A percentile compares a stretch with the other conserved stretches of the same genome.
These are phyloP conservation scores for Cryptotermes secundus DNA, from an alignment of 1,140 invertebrate species.

Conservation along the genomic window DNA sequence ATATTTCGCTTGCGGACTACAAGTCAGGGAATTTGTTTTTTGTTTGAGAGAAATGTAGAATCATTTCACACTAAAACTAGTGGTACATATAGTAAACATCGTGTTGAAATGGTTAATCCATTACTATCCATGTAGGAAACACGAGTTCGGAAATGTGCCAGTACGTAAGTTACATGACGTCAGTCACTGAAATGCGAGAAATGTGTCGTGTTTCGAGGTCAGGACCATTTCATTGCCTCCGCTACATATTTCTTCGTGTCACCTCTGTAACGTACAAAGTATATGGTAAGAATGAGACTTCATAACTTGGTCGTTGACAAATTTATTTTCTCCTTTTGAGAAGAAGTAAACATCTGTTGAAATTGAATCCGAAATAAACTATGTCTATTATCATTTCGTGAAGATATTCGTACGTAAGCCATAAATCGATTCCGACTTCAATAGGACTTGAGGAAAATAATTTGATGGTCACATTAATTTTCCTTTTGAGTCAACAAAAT, in stretches of 20 bases:
- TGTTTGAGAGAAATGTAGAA: no score
- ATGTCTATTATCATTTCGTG: neutral
- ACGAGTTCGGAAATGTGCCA: no score
- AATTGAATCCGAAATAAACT: neutral
- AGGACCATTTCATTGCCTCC: neutral
- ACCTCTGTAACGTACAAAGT: neutral
- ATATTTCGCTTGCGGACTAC: no score
- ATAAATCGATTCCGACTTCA: neutral
- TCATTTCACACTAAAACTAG: no score
- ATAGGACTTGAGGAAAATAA: neutral
- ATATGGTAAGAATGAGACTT: neutral
- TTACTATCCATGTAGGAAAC: no score
- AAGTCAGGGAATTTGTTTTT: no score
- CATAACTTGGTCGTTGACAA: neutral
- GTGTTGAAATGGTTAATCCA: no score
- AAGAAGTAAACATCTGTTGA: neutral
- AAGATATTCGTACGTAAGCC: neutral
- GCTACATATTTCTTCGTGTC: neutral
- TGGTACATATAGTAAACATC: no score
- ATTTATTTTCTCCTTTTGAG: neutral
- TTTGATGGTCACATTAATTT: slow-evolving; percentile 7
- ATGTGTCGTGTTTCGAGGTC: neutral
- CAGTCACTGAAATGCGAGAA: neutral
- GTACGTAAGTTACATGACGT: neutral
- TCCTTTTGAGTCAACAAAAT: slow-evolving; percentile 1